phyloP scores from a whole-genome alignment of 2,797 vertebrate species.

The Coregonus suidteri region DNA sequence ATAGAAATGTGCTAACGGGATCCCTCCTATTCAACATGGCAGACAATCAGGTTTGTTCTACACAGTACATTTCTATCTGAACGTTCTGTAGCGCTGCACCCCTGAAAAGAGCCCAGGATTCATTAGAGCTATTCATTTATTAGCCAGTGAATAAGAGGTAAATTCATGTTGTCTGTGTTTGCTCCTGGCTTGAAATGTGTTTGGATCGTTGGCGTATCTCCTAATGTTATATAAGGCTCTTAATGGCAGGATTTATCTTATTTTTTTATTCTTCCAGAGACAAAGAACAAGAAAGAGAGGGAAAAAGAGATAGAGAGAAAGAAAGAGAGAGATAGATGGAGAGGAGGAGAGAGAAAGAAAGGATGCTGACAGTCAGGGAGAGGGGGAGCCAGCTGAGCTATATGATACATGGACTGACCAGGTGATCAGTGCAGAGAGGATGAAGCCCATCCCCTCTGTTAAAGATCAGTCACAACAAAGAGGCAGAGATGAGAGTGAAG shows the following conservation, averaged over 20 bases:
- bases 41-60: background rate
- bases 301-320: background rate
- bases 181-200: background rate
- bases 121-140: background rate
- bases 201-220: background rate
- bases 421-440: conserved; percentile 50
- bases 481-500: conserved; percentile 22
- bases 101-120: background rate
- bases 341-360: conserved; percentile 24
- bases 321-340: background rate
- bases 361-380: conserved; percentile 53
- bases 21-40: background rate
- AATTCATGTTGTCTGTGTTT: background rate
- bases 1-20: background rate
- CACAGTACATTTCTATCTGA: background rate
- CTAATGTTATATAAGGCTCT: background rate
- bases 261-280: background rate
- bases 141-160: background rate
- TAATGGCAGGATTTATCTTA: background rate
- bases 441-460: conserved; percentile 40
- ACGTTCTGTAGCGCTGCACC: background rate
- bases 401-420: conserved; percentile 40
- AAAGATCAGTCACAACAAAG: conserved; percentile 45
- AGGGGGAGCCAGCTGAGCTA: conserved; percentile 44
- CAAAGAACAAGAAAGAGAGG: background rate